These are phyloP conservation scores for Geopemphigus sp. DNA, from an alignment of 1,140 invertebrate genomes.

Conservation along the genomic window DNA sequence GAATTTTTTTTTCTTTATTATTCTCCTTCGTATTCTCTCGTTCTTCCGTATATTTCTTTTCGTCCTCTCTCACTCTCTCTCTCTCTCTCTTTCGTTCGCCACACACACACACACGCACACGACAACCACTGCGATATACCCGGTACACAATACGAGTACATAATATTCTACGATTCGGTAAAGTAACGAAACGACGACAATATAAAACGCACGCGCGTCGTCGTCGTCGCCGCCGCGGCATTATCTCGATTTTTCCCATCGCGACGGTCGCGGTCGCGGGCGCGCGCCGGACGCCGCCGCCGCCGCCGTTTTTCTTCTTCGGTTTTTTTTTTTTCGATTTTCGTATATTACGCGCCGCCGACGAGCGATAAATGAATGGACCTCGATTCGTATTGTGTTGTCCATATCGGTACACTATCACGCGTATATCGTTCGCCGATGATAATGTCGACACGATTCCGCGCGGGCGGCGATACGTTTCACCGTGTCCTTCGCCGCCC, in stretches of 20 bases:
- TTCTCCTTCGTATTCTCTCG: background rate
- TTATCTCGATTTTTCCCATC: background rate
- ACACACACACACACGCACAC: background rate
- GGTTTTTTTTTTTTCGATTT: background rate
- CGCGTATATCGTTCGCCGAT: too few relatives aligned
- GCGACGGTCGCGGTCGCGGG: background rate
- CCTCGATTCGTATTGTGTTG: too few relatives aligned
- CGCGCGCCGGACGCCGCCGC: constrained; percentile 4
- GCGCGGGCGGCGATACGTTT: background rate
- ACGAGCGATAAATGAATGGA: constrained; percentile 21
- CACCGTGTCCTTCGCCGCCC: constrained; percentile 22
- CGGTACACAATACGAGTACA: background rate
- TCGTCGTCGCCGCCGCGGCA: background rate
- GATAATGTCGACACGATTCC: constrained; percentile 7
- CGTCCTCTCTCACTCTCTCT: background rate
- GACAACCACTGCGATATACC: background rate
- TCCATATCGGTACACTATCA: constrained; percentile 8
- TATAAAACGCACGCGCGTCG: background rate
- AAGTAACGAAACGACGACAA: background rate
- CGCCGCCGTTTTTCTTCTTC: constrained; percentile 15
- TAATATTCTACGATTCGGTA: background rate
- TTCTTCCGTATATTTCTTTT: constrained; percentile 3
- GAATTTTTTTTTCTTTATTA: constrained; percentile 8
- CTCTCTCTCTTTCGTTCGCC: background rate
- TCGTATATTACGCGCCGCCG: background rate